Base-by-base conservation (phyloP, 2,797 vertebrate species). In the Manis javanica region DNA sequence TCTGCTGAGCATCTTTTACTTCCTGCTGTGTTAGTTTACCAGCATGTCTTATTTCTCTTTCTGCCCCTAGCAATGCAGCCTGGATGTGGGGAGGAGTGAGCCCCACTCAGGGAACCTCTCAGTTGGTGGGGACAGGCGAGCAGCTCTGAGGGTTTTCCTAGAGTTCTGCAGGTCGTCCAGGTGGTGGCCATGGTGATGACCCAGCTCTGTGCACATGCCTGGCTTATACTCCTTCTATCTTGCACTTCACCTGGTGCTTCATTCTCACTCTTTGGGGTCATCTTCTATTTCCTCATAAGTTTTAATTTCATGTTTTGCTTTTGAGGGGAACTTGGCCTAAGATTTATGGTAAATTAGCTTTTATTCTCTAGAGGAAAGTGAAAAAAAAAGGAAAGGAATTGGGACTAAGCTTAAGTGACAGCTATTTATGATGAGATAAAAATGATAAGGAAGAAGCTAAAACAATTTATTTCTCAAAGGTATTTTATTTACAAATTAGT, bases 401-500 rank as follows among this genome's bases (percentile, higher is more conserved):
- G 92, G 11, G 9, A 23, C 5, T 59, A n/a, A 66, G 4, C 21
- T 61, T 59, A 91, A 90, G 21, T 39, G 7, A 26, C 11, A 46
- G 31, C 7, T 29, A 21, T 69, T 86, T 72, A 85, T 5, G 78
- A 29, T 37, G 46, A 66, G 23, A 90, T 19, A 75, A 71, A 87
- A 71, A 46, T 49, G n/a, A 19, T 92, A 53, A 46, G 14, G 14
- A 79, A 64, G 37, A 93, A 55, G 24, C 34, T 86, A 59, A 96
- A 93, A 34, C 15, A 78, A 7, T 39, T 3, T 18, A 63, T 82
- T 68, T 95, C 31, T 94, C 51, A 57, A 39, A 81, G 14, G 2
- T 77, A 66, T 91, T 84, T 92, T 53, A 74, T 84, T 94, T 95
- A 86, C 39, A 89, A 91, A 88, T 78, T n/a, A 7, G 34, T 75